phyloP scores from a whole-genome alignment of 2,797 vertebrate species.

The Lindbergichthys nudifrons region DNA sequence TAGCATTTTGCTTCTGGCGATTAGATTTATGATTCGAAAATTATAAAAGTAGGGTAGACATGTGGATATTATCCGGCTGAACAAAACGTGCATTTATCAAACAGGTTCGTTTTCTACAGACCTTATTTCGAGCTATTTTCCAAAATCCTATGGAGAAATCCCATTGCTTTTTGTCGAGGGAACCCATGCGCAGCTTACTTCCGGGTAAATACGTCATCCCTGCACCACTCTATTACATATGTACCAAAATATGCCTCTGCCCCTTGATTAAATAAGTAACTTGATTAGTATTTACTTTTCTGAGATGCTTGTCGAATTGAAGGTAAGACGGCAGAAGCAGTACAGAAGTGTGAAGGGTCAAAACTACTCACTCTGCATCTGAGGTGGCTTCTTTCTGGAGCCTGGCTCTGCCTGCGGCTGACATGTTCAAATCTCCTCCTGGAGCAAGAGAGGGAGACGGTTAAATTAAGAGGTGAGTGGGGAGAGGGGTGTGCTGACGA shows the following conservation, averaged over 20 bases:
- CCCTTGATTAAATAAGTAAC: slow-evolving; percentile 35
- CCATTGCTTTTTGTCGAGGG: too few relatives aligned
- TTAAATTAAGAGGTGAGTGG: slow-evolving; percentile 23
- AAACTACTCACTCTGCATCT: slow-evolving; percentile 88
- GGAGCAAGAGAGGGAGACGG: slow-evolving; percentile 24
- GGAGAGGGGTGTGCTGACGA: slow-evolving; percentile 3
- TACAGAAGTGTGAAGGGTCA: slow-evolving; percentile 24
- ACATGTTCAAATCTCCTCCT: slow-evolving; percentile 94
- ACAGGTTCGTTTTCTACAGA: too few relatives aligned
- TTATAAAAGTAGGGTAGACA: too few relatives aligned
- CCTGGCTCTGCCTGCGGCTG: slow-evolving; percentile 87
- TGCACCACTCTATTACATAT: neutral
- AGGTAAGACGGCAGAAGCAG: slow-evolving; percentile 31
- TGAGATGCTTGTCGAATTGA: slow-evolving; percentile 44
- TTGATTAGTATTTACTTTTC: slow-evolving; percentile 22
- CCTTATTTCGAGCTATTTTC: too few relatives aligned
- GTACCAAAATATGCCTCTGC: slow-evolving; percentile 15
- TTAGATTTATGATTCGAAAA: too few relatives aligned
- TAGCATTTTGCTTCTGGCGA: too few relatives aligned
- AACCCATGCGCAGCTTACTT: too few relatives aligned
- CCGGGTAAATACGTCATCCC: too few relatives aligned
- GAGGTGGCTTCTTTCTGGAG: slow-evolving; percentile 80
- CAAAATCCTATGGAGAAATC: too few relatives aligned
- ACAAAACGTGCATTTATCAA: too few relatives aligned
- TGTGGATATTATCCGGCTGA: too few relatives aligned